These are phyloP conservation scores for Martes martes DNA, from an alignment of 2,113 vertebrate genomes.

Conservation along the genomic window DNA sequence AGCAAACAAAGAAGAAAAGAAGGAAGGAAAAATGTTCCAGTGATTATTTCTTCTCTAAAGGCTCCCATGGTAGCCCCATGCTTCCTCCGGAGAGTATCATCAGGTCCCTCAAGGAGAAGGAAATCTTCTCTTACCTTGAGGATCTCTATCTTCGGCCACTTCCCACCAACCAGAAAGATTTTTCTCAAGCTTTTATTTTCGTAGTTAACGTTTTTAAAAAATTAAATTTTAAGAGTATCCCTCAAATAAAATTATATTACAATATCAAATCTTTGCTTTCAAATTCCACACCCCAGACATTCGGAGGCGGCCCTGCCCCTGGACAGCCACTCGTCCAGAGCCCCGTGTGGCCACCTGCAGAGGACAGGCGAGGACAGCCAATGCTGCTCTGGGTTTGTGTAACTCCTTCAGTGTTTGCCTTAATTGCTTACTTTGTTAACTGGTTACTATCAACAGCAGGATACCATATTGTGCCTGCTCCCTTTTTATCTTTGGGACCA, in stretches of 20 bases:
- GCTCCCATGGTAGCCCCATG: not conserved
- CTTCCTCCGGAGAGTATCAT: not conserved
- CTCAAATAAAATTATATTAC: not conserved
- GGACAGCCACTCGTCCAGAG: not conserved
- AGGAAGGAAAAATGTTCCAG: not conserved
- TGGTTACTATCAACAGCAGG: not conserved
- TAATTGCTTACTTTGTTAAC: not conserved
- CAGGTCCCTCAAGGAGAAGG: not conserved
- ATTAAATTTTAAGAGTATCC: not conserved
- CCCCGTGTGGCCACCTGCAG: not conserved
- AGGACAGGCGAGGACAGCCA: not conserved
- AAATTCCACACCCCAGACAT: not conserved
- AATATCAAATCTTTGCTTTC: not conserved
- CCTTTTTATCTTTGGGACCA: not conserved
- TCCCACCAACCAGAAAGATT: not conserved
- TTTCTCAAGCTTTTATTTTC: slow-evolving; percentile 8
- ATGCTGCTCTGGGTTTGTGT: rapidly evolving
- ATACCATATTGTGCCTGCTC: not conserved
- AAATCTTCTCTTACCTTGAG: not conserved
- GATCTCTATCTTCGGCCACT: not conserved
- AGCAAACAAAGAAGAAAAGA: not conserved
- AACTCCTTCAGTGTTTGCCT: not conserved
- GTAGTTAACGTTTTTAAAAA: not conserved
- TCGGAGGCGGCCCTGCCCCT: no score
- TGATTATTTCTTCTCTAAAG: slow-evolving; percentile 4